Evolutionary conservation across 2,888 invertebrate species (phyloP), one percentile per base, ranked within the genome.

Genomic region (Melanostoma scalare): DNA sequence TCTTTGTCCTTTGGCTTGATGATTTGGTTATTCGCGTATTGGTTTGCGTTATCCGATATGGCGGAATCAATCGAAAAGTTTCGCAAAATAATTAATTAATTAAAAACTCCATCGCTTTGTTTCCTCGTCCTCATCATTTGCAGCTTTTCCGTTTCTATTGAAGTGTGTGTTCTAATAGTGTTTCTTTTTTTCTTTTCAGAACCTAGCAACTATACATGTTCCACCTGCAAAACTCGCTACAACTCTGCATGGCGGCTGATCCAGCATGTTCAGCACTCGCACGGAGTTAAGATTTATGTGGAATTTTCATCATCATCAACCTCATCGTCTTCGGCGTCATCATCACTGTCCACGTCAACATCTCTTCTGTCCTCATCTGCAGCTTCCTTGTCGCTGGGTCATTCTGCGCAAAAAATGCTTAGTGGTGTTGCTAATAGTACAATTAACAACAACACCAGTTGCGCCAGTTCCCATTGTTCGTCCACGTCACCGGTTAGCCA

Each of bases 221-320:
- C 96, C 56, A 97, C 98, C 86, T 99, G 99, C 93, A 97, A 97
- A 89, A 95, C 96, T 85, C 95, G 96, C 61, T 94, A 97, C 87
- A 95, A 95, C 87, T 98, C 98, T n/a, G 98, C 99, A 5, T 99
- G 99, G 99, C 94, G 96, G 75, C 93, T 99, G 81, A 94, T 99
- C 48, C 98, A 98, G 90, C 99, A 99, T 91, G 98, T 96, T 36
- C 98, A 99, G 91, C 96, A 96, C 89, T 95, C 96, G 78, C 99
- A 99, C 89, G 98, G 98, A 30, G 95, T 98, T 85, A 96, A 97
- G 91, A 96, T 99, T 89, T 99, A 98, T 93, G 94, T 96, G 67
- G 96, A 96, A 88, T 92, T 93, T 68, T 92, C 91, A 36, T 89
- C 91, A 31, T 88, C 90, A 36, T 50, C 79, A 5, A 68, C 84